Evolutionary conservation across 2,113 vertebrate species (phyloP), one percentile per base, ranked within the genome.

Genomic region (Variabilichromis moorii): DNA sequence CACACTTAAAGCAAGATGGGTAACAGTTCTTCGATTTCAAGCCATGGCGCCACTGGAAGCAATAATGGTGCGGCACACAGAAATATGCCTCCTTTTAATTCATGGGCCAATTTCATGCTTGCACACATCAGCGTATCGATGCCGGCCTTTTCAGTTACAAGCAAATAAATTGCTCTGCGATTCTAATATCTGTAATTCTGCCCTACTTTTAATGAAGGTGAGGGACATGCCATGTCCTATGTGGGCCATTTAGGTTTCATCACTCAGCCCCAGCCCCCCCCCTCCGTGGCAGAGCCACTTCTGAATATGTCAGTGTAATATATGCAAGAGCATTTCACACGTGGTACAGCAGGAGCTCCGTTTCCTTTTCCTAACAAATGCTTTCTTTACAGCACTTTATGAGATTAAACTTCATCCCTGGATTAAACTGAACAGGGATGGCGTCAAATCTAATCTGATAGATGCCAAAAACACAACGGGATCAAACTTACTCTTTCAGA

Each of bases 41-140:
- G 90, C 91, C 42, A 16, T 81, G 92, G 91, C 80, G 89, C 90
- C 92, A 83, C 84, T 28, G 81, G 85, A 87, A 84, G 90, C 83
- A 37, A 78, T 86, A 81, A 81, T 31, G 40, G 55, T 3, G 21
- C 2, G 45, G 86, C 68, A 24, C 17, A 8, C 45, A 12, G 63
- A 55, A 50, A 87, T 53, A 45, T 78, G 87, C 76, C 76, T 53
- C 59, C 79, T 92, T 90, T 92, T 91, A 92, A 92, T 93, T 91
- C 90, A 90, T 13, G 85, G 88, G 45, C 90, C 91, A 87, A 94
- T 94, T 91, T 94, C 94, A 92, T 80, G 91, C 84, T 73, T 33
- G 63, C 79, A 68, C 83, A 90, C 71, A 80, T 87, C 68, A 85
- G 86, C 66, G 7, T 88, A 89, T 91, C 53, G 83, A 85, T 55